Evolutionary conservation across 2,888 invertebrate genomes (phyloP).

Genomic region (Aporophyla lueneburgensis): DNA sequence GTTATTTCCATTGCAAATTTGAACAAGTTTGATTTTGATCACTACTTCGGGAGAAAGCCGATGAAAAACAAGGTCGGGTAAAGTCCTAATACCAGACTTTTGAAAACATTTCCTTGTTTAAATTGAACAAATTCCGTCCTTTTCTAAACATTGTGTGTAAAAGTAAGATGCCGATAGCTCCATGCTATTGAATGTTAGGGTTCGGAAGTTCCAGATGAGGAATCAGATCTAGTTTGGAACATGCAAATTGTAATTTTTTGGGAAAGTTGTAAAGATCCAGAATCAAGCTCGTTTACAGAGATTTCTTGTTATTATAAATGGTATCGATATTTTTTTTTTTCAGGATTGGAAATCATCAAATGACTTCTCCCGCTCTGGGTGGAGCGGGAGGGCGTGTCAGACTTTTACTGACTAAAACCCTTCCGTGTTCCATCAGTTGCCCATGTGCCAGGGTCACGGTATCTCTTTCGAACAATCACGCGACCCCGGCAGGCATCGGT

Average conservation of each 20-base stretch:
- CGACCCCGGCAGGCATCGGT: no score
- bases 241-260: constrained; percentile 72
- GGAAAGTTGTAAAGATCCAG: constrained; percentile 18
- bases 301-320: constrained; percentile 1
- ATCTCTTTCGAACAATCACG: no score
- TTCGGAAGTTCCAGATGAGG: constrained; percentile 28
- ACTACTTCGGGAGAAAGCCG: constrained; percentile 76
- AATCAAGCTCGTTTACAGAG: not conserved
- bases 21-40: constrained; percentile 83
- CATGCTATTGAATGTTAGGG: constrained; percentile 33
- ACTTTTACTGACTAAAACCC: no score
- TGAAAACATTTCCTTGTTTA: constrained; percentile 56
- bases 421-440: no score
- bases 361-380: no score
- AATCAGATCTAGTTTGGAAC: constrained; percentile 67
- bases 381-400: no score
- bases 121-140: constrained; percentile 39
- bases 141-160: constrained; percentile 33
- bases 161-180: constrained; percentile 21
- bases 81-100: constrained; percentile 54
- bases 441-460: no score
- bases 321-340: no score
- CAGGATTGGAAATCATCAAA: no score
- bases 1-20: constrained; percentile 84
- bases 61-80: constrained; percentile 73